These are phyloP conservation scores for Epinotia brunnichana DNA, from an alignment of 2,888 invertebrate species.

Conservation along the genomic window DNA sequence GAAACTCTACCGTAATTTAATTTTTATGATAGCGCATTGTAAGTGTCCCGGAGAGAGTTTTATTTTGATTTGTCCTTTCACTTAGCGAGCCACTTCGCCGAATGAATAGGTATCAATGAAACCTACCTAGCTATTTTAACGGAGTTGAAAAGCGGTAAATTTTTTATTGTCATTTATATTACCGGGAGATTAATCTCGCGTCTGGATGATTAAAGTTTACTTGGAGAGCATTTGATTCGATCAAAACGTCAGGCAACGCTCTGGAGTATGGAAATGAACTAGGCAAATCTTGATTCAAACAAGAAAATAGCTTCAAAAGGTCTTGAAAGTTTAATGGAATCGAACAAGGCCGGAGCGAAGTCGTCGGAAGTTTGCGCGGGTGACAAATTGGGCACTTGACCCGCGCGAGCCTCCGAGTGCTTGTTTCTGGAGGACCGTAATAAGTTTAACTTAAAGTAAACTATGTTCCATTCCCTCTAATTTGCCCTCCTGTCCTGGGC, in stretches of 20 bases:
- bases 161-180: conserved; percentile 15
- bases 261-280: conserved; percentile 68
- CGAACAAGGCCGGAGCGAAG: conserved; percentile 76
- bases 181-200: conserved; percentile 5
- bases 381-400: conserved; percentile 84
- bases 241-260: conserved; percentile 26
- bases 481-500: conserved; percentile 67
- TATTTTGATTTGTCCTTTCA: conserved; percentile 67
- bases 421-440: conserved; percentile 82
- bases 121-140: conserved; percentile 27
- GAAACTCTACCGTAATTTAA: conserved; percentile 81
- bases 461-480: conserved; percentile 83
- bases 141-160: conserved; percentile 14
- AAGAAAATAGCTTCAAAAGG: conserved; percentile 82
- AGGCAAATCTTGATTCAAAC: conserved; percentile 80
- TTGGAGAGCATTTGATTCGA: conserved; percentile 32
- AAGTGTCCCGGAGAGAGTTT: conserved; percentile 72
- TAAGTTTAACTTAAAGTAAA: conserved; percentile 84
- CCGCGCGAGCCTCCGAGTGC: conserved; percentile 78
- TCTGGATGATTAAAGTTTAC: conserved; percentile 19
- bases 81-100: conserved; percentile 55
- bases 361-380: conserved; percentile 81
- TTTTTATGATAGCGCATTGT: conserved; percentile 83
- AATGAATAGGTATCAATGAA: conserved; percentile 37
- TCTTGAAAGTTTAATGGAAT: conserved; percentile 84